These are phyloP conservation scores for Rhynchophorus ferrugineus DNA, from an alignment of 1,140 invertebrate species.

Conservation along the genomic window DNA sequence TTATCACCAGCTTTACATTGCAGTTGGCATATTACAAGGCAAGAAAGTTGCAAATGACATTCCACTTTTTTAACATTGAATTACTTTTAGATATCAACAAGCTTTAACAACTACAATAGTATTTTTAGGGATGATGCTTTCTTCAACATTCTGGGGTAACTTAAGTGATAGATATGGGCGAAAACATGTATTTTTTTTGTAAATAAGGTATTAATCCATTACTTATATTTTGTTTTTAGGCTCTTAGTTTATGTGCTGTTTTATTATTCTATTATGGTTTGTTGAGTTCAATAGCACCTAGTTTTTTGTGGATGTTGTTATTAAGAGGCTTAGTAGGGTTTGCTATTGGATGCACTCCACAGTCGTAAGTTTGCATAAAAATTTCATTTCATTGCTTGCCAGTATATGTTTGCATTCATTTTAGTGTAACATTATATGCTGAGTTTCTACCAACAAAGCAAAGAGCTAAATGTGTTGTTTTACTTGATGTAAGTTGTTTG, in stretches of 20 bases:
- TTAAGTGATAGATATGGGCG: constrained; percentile 91
- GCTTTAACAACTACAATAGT: constrained; percentile 68
- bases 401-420: too few species aligned
- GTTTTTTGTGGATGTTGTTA: constrained; percentile 84
- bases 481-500: constrained; percentile 73
- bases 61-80: too few species aligned
- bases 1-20: constrained; percentile 87
- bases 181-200: constrained; percentile 57
- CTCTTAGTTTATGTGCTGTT: constrained; percentile 78
- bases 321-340: constrained; percentile 89
- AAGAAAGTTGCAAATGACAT: constrained; percentile 1
- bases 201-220: constrained; percentile 3
- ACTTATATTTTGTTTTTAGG: constrained; percentile 48
- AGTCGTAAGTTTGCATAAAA: constrained; percentile 91
- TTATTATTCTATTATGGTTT: constrained; percentile 88
- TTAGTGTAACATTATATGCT: constrained; percentile 89
- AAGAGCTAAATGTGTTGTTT: constrained; percentile 86
- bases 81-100: constrained; percentile 58
- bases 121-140: constrained; percentile 94
- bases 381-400: too few species aligned
- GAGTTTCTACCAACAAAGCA: constrained; percentile 92
- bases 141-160: constrained; percentile 92
- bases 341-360: constrained; percentile 92
- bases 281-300: constrained; percentile 83
- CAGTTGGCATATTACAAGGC: constrained; percentile 85